Evolutionary conservation across 2,888 invertebrate species (phyloP).

Genomic region (Ctena decussata): DNA sequence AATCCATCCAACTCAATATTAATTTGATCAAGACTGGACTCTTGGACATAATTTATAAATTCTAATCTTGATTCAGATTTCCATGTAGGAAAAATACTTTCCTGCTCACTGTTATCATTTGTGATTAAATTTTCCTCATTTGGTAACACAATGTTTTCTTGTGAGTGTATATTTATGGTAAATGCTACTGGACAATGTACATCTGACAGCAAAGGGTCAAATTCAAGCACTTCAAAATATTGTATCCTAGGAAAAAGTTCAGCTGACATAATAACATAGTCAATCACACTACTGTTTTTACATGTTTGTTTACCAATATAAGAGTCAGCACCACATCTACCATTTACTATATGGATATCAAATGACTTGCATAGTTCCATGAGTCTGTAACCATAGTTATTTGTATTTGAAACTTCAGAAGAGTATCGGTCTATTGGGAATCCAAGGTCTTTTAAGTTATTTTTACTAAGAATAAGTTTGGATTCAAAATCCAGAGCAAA

Average conservation of each 20-base stretch:
- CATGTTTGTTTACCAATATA: neutral
- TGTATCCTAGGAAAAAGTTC: slow-evolving; percentile 12
- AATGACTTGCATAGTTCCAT: slow-evolving; percentile 1
- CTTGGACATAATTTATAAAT: neutral
- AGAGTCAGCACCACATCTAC: neutral
- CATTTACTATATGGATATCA: neutral
- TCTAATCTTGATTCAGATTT: slow-evolving; percentile 4
- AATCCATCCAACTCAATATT: neutral
- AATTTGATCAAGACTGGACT: neutral
- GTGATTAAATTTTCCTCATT: neutral
- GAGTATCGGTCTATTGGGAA: neutral
- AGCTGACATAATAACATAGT: slow-evolving; percentile 1
- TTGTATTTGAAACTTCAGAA: neutral
- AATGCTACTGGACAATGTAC: neutral
- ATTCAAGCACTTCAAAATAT: neutral
- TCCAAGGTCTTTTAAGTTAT: slow-evolving; percentile 1
- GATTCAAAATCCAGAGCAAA: neutral
- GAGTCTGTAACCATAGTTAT: slow-evolving; percentile 2
- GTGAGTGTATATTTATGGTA: neutral
- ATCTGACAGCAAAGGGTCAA: neutral
- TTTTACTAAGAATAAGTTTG: neutral
- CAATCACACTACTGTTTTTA: slow-evolving; percentile 7
- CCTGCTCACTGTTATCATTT: neutral
- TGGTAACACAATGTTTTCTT: neutral
- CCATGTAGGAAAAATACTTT: slow-evolving; percentile 3